phyloP scores from a whole-genome alignment of 2,797 vertebrate species.

The Lophotriccus pileatus region DNA sequence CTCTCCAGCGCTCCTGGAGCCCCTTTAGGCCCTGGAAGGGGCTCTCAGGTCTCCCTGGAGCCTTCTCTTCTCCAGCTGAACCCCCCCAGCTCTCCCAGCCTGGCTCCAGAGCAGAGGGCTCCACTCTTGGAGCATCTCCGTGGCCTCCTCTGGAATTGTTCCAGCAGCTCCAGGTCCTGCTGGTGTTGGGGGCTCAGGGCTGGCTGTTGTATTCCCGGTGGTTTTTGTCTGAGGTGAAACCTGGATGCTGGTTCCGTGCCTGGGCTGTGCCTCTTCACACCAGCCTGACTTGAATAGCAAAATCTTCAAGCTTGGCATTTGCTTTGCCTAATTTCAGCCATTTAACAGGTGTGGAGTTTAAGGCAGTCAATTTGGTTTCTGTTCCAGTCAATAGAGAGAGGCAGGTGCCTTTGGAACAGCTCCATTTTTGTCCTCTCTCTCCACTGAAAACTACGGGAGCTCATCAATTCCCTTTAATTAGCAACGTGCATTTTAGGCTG shows the following conservation, averaged over 20 bases:
- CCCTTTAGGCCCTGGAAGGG: not conserved
- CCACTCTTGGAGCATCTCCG: not conserved
- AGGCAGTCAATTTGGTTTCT: not conserved
- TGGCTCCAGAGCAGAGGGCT: not conserved
- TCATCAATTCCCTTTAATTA: not conserved
- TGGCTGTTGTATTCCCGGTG: not conserved
- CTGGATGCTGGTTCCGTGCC: not conserved
- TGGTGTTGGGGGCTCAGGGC: not conserved
- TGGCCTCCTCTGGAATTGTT: not conserved
- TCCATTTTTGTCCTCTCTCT: not conserved
- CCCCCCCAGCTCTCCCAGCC: not conserved
- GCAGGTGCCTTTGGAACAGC: not conserved
- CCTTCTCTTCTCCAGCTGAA: not conserved
- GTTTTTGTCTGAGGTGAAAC: not conserved
- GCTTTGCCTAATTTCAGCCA: not conserved
- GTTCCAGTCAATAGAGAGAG: not conserved
- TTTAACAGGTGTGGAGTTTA: not conserved
- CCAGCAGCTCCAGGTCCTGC: not conserved
- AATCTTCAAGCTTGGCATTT: not conserved
- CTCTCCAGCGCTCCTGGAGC: not conserved
- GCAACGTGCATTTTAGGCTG: not conserved
- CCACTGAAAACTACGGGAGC: not conserved
- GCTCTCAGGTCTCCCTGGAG: not conserved
- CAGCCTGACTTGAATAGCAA: not conserved
- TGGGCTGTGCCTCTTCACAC: not conserved